Evolutionary conservation across 2,888 invertebrate species (phyloP).

Genomic region (Platycnemis pennipes): DNA sequence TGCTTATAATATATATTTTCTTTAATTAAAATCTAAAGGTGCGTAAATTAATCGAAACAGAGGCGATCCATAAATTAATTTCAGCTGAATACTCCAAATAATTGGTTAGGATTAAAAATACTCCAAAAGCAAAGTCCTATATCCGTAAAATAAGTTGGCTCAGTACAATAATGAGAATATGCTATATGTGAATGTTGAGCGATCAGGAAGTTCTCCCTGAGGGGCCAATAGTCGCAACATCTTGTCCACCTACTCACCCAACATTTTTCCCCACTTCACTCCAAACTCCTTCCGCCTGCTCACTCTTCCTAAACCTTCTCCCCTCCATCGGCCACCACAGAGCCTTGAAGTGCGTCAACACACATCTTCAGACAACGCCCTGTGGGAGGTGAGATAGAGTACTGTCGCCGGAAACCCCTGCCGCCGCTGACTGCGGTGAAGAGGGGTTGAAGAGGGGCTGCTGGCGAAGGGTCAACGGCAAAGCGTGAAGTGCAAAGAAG

Average conservation of each 20-base stretch:
- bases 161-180: too few relatives aligned
- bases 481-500: neutral
- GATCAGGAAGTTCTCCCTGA: neutral
- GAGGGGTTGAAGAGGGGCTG: neutral
- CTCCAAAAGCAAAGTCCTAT: too few relatives aligned
- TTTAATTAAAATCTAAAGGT: too few relatives aligned
- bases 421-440: neutral
- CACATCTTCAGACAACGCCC: neutral
- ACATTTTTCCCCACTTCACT: neutral
- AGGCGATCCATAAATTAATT: too few relatives aligned
- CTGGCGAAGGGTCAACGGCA: neutral
- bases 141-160: too few relatives aligned
- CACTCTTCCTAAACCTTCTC: neutral
- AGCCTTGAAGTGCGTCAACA: neutral
- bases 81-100: too few relatives aligned
- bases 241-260: neutral
- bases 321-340: neutral
- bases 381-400: neutral
- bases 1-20: too few relatives aligned
- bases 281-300: neutral
- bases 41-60: too few relatives aligned
- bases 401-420: neutral
- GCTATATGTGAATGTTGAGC: too few relatives aligned
- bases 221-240: neutral
- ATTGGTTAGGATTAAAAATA: too few relatives aligned